These are phyloP conservation scores for Campodea augens DNA, from an alignment of 1,140 invertebrate species.

Conservation along the genomic window DNA sequence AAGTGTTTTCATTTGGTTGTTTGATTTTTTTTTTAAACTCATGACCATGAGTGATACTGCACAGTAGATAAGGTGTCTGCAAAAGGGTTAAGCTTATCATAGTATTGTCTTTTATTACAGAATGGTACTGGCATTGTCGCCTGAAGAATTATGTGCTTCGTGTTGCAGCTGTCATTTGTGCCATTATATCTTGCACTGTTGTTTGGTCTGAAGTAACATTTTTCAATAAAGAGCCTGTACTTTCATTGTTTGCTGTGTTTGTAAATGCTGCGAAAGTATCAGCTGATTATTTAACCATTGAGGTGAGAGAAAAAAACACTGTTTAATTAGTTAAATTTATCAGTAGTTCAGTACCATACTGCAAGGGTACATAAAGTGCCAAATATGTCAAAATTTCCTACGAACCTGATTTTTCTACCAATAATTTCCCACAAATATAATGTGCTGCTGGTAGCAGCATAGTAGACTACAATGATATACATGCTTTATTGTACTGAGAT, in stretches of 20 bases:
- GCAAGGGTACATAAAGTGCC: too few relatives aligned
- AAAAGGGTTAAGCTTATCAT: not conserved
- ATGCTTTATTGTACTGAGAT: too few relatives aligned
- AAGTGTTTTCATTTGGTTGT: not conserved
- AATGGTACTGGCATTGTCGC: constrained; percentile 91
- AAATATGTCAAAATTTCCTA: too few relatives aligned
- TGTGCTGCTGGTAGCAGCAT: too few relatives aligned
- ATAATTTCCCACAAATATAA: too few relatives aligned
- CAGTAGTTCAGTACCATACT: too few relatives aligned
- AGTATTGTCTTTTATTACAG: constrained; percentile 32
- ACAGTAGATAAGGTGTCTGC: not conserved
- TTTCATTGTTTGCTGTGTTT: constrained; percentile 89
- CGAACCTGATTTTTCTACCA: too few relatives aligned
- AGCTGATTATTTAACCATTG: constrained; percentile 88
- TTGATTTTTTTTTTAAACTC: too few relatives aligned
- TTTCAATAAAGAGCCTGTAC: constrained; percentile 71
- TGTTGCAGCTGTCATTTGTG: constrained; percentile 47
- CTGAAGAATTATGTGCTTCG: constrained; percentile 54
- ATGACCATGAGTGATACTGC: not conserved
- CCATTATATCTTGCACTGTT: constrained; percentile 65
- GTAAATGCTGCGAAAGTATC: constrained; percentile 55
- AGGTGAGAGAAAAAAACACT: constrained; percentile 55
- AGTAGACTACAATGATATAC: too few relatives aligned
- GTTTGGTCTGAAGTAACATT: constrained; percentile 99
- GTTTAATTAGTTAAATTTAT: constrained; percentile 9